Base-by-base conservation (phyloP, 2,113 vertebrate species). In the Electrona antarctica region DNA sequence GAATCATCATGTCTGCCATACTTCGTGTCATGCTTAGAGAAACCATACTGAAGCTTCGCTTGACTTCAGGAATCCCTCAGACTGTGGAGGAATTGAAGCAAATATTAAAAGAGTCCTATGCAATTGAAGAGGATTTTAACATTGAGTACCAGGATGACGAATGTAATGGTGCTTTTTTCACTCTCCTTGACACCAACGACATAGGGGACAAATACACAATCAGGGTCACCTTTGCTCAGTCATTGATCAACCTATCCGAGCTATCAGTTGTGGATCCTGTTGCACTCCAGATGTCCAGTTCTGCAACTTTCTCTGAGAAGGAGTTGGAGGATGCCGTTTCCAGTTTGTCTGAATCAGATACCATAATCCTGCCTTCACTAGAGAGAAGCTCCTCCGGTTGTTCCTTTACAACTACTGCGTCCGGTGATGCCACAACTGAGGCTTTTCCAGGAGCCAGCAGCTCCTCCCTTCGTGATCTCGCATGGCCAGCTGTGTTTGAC, bases 401-500 rank as follows among this genome's bases (percentile, higher is more conserved):
- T 1, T 21, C 21, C 21, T 21, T 21, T 21, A 21, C 21, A 21
- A 21, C 68, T n/a, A 54, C 50, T 52, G 45, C 11, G 46, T 57
- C n/a, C 55, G 15, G 33, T 28, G n/a, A 29, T 56, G 57, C 60
- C 52, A 73, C 21, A 65, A 29, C 33, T 67, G 33, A 56, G 65
- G 54, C 65, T 67, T 67, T 41, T 66, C 48, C 49, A 33, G 58
- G 13, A 12, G 21, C 21, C 21, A 64, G 61, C 41, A 13, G 45
- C 45, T 64, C 61, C 61, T 73, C 54, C 51, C 58, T 67, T 73
- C 51, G 29, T 60, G 66, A 33, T 57, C 8, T 8, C 5, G 28
- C 71, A 29, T 73, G 61, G 71, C 60, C 65, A 59, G 66, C 77
- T 79, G 59, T 74, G 47, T 74, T 74, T 70, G 48, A 49, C 13